Base-by-base conservation (phyloP, 2,888 invertebrate genomes). In the Troides aeacus region DNA sequence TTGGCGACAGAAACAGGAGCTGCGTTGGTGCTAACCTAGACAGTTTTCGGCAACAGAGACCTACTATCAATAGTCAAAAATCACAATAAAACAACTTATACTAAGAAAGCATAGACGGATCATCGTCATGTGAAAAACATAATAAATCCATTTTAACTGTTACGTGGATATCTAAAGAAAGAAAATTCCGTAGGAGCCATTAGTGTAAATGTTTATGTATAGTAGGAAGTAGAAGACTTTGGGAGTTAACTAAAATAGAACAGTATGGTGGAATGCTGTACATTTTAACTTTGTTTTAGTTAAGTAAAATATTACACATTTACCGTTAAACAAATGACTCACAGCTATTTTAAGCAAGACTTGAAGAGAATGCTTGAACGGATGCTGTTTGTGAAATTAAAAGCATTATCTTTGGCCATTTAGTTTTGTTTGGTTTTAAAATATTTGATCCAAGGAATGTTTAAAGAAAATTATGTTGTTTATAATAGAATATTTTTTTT, bases 301-400 rank as follows among this genome's bases (percentile, higher is more conserved):
- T 50, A 59, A 57, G 39, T 60, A 60, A 68, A 68, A 64, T 68
- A 68, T 68, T 59, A 68, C 58, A 46, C 68, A 68, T 64, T 64
- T 68, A 24, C 62, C 59, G 62, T 60, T 39, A 64, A 68, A 68
- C 21, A 46, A 68, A 59, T 68, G 68, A 64, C 50, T 68, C 68
- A 64, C 63, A 53, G 59, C 50, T 68, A 68, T 68, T 68, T 63
- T 42, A 36, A 59, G 63, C 50, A 4, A 30, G 23, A 23, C 30
- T 61, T 23, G 63, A 63, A 46, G 68, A 58, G 18, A 57, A 39
- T 59, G 17, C 61, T 23, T 30, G n/a, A 23, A 50, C 39, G 36
- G 21, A 18, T 23, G 17, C 30, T 53, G 30, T 64, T 64, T 39
- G 39, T 64, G 10, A 30, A 36, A 57, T 30, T 60, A 59, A 15